phyloP scores from a whole-genome alignment of 2,797 vertebrate genomes.

The Hybognathus amarus region DNA sequence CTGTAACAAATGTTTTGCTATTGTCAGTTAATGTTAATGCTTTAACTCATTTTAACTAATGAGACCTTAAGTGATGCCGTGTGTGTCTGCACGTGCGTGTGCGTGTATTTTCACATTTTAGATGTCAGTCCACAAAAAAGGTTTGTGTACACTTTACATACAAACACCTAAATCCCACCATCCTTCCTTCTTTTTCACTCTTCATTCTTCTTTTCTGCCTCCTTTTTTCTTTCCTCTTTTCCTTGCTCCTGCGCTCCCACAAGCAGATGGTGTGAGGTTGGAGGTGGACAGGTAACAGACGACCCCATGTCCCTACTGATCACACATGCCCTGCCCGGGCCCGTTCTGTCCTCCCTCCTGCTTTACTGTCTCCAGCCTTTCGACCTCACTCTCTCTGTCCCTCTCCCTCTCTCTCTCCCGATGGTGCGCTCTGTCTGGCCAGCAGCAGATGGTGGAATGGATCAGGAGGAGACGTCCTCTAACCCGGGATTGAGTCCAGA shows the following conservation, averaged over 20 bases:
- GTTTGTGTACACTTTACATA: background rate
- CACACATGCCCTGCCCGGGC: constrained; percentile 64
- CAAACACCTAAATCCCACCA: background rate
- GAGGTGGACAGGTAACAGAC: constrained; percentile 80
- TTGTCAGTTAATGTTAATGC: too few species aligned
- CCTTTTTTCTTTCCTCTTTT: constrained; percentile 37
- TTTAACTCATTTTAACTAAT: too few species aligned
- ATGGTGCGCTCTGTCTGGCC: constrained; percentile 75
- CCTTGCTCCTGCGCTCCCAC: constrained; percentile 51
- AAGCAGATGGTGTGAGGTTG: constrained; percentile 77
- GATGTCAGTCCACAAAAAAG: background rate
- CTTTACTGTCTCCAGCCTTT: constrained; percentile 23
- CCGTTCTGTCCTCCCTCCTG: constrained; percentile 27
- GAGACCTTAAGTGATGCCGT: too few species aligned
- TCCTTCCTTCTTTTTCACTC: background rate
- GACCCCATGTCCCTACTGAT: constrained; percentile 66
- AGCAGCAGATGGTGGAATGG: constrained; percentile 79
- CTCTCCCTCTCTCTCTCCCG: constrained; percentile 61
- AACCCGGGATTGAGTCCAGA: constrained; percentile 78
- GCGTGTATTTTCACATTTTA: background rate
- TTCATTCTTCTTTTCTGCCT: constrained; percentile 29
- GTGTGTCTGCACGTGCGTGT: too few species aligned
- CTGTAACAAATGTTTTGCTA: too few species aligned
- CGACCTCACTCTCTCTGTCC: constrained; percentile 22
- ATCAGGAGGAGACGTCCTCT: constrained; percentile 79